Evolutionary conservation across 23 tunicate species (phyloP), one percentile per base, ranked within the genome.

Genomic region (Phallusia fumigata): DNA sequence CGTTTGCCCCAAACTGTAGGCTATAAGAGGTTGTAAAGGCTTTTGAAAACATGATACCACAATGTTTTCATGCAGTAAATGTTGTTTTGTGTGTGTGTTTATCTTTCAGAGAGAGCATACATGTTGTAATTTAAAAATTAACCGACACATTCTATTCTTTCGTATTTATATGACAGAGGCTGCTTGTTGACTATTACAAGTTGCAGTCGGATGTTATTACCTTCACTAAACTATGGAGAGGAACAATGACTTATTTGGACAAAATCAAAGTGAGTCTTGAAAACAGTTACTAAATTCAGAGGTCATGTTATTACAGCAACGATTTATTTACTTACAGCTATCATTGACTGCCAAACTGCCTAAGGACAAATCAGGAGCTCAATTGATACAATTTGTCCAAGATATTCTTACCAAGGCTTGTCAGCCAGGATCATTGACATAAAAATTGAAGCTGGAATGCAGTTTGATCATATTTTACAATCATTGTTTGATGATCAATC

Each of bases 161-260:
- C n/a, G n/a, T n/a, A n/a, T n/a, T 58, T 22, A 58, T 50, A 33
- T 65, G 45, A 33, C 79, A 88, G 91, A 51, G 64, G 21, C 35
- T 18, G 74, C 53, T 91, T 8, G 75, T 82, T 74, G 88, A 86
- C 8, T 91, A 33, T 69, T 86, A 86, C 87, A 86, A 79, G 73
- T 40, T 34, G 32, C 82, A 84, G 21, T 65, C 87, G 30, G 96
- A 91, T 73, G 22, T 85, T 33, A 86, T 91, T 74, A 72, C 50
- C 3, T 80, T 85, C 24, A 49, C 64, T 31, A 82, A 72, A 24
- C 24, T 78, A 35, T 91, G 96, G 96, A 86, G 79, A 53, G 90
- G 90, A 22, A 79, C 82, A n/a, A 86, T 86, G 89, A 91, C 88
- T 6, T 91, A 86, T 65, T 53, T 91, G 53, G 96, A 91, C n/a